Evolutionary conservation across 2,888 invertebrate genomes (phyloP).

Genomic region (Caenorhabditis auriculariae): DNA sequence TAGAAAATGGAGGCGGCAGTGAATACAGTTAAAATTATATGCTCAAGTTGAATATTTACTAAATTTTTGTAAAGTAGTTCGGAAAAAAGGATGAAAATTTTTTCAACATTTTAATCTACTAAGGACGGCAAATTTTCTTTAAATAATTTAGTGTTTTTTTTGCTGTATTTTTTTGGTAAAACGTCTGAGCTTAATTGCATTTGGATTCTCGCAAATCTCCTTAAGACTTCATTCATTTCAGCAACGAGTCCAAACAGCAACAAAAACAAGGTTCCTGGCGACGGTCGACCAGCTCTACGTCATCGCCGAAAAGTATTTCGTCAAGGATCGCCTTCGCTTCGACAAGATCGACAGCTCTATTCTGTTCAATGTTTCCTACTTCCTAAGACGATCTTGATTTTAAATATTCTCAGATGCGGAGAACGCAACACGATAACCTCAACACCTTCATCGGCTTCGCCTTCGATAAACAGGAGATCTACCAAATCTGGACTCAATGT

Average conservation of each 20-base stretch:
- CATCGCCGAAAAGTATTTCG: conserved; percentile 42
- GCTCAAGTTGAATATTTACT: too few species aligned
- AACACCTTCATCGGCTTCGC: conserved; percentile 56
- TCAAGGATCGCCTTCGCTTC: conserved; percentile 51
- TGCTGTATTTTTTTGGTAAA: too few species aligned
- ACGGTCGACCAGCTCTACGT: conserved; percentile 50
- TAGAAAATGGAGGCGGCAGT: too few species aligned
- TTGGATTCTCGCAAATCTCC: background rate
- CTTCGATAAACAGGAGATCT: conserved; percentile 44
- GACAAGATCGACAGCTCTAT: conserved; percentile 46
- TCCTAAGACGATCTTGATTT: too few species aligned
- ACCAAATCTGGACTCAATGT: conserved; percentile 41
- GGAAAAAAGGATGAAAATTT: too few species aligned
- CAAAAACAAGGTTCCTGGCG: conserved; percentile 29
- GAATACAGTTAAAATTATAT: too few species aligned
- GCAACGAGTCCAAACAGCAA: conserved; percentile 3
- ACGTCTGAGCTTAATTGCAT: too few species aligned
- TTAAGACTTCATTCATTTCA: background rate
- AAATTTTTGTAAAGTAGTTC: too few species aligned
- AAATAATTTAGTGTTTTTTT: too few species aligned
- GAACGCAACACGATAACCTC: conserved; percentile 55
- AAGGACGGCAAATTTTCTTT: too few species aligned
- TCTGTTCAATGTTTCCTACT: conserved; percentile 13
- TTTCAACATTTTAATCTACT: too few species aligned
- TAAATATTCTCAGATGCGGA: conserved; percentile 50